Percentiles rank a stretch among this genome's conserved stretches.
Conservation (phyloP, 2,888 invertebrate species). For the Agonopterix subpropinquella region DNA sequence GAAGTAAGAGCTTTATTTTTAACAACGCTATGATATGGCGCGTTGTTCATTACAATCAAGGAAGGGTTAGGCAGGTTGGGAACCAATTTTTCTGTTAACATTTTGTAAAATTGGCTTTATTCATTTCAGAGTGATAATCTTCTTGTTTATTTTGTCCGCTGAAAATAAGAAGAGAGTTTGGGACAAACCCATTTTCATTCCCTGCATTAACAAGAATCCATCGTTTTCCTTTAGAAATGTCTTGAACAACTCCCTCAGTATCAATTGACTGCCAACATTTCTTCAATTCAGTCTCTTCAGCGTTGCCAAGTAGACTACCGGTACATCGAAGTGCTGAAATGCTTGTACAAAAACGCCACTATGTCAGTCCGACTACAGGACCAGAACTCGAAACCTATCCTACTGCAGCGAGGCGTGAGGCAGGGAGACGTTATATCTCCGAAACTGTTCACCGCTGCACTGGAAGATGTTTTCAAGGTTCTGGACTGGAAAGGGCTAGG, state of each 20-base stretch:
- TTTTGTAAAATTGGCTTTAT: conserved; percentile 11
- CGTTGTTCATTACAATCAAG: conserved; percentile 8
- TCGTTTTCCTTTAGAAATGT: conserved; percentile 1
- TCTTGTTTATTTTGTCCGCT: not conserved
- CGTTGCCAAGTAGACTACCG: too few relatives aligned
- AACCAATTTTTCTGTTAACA: conserved; percentile 10
- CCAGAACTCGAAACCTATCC: too few relatives aligned
- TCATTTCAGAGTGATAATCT: conserved; percentile 11
- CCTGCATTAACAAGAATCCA: conserved; percentile 8
- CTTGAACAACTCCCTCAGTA: not conserved
- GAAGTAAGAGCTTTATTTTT: conserved; percentile 8
- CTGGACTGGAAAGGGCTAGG: too few relatives aligned
- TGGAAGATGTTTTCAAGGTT: too few relatives aligned
- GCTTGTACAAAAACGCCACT: too few relatives aligned
- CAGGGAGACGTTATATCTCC: too few relatives aligned
- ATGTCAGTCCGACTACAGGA: too few relatives aligned
- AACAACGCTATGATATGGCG: conserved; percentile 6
- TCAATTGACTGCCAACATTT: conserved; percentile 18
- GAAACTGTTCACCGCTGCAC: too few relatives aligned
- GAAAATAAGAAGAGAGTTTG: not conserved
- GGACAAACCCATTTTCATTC: conserved; percentile 5
- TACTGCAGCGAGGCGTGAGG: too few relatives aligned
- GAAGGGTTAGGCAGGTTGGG: conserved; percentile 8
- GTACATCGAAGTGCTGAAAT: too few relatives aligned
- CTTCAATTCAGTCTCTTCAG: too few relatives aligned